Base-by-base conservation (phyloP, 2,113 vertebrate genomes). In the Variabilichromis moorii region DNA sequence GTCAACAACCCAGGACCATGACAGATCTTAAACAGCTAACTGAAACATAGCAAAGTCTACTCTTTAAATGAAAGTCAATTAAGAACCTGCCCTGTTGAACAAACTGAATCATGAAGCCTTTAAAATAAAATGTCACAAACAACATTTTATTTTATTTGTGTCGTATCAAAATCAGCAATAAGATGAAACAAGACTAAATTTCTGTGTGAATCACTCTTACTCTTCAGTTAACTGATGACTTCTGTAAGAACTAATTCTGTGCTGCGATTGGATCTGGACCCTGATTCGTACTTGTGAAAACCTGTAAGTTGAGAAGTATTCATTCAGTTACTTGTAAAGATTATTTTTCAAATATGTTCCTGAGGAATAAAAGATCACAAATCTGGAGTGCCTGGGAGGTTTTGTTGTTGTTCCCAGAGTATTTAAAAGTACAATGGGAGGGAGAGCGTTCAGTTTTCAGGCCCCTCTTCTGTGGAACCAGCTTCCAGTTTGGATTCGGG, bases 261-360 rank as follows among this genome's bases (percentile, higher is more conserved):
- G 53, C 11, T 55, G 53, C 0, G 53, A 55, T 24, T 55, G 53
- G n/a, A 24, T 24, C 21, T 24, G 53, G 53, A 55, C 21, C 53
- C 53, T 13, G 53, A 55, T 24, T 55, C 10, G 4, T 54, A 24
- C 53, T 54, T 24, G n/a, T 54, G n/a, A 54, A 54, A 54, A 24
- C 53, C 53, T 54, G n/a, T 53, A 21, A 53, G 51, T 53, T 53
- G 51, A 53, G 51, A 54, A 54, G 51, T 54, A 54, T 54, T 54
- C 51, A 54, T 3, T 54, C 9, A 54, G 9, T 54, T 54, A 54
- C 53, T 55, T 55, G 53, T 13, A 13, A 55, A 55, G 53, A 54
- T 55, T 55, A 1, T 55, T 55, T 55, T 55, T 24, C n/a, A 24
- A 24, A 55, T 24, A 55, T 24, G 53, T 55, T 55, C 6, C 53